Conservation (phyloP, 2,797 vertebrate species). For the Anableps anableps region DNA sequence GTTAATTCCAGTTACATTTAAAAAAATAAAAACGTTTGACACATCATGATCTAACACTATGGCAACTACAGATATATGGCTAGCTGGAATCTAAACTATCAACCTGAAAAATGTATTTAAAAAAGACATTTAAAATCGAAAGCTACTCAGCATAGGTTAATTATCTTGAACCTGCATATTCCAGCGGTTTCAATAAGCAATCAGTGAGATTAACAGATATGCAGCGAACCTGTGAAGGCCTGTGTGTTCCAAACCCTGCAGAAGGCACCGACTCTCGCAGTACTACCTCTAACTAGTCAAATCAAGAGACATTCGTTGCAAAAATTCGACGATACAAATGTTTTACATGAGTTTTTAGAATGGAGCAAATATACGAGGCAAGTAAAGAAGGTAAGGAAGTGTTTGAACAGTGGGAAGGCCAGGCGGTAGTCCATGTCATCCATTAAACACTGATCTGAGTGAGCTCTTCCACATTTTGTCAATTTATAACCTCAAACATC, state of each 20-base stretch:
- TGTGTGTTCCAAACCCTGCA: conserved; percentile 32
- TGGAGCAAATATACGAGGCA: background rate
- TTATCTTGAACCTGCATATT: conserved; percentile 20
- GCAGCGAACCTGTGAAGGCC: conserved; percentile 33
- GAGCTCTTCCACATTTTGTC: background rate
- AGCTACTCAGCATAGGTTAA: conserved; percentile 14
- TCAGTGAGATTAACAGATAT: conserved; percentile 3
- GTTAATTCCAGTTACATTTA: conserved; percentile 45
- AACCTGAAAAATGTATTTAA: conserved; percentile 23
- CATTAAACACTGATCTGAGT: background rate
- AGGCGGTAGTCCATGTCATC: background rate
- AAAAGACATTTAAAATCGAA: conserved; percentile 7
- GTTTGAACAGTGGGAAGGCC: background rate
- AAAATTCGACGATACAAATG: background rate
- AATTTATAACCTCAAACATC: background rate
- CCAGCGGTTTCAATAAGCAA: background rate
- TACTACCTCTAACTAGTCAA: background rate
- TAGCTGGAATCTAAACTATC: conserved; percentile 22
- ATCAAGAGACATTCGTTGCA: background rate
- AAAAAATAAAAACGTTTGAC: conserved; percentile 47
- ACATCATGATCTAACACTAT: conserved; percentile 44
- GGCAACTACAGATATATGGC: conserved; percentile 44
- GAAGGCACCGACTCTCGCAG: conserved; percentile 58
- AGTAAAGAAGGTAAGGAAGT: background rate
- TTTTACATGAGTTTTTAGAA: background rate